These are phyloP conservation scores for Sitta europaea DNA, from an alignment of 2,113 vertebrate species.

Conservation along the genomic window DNA sequence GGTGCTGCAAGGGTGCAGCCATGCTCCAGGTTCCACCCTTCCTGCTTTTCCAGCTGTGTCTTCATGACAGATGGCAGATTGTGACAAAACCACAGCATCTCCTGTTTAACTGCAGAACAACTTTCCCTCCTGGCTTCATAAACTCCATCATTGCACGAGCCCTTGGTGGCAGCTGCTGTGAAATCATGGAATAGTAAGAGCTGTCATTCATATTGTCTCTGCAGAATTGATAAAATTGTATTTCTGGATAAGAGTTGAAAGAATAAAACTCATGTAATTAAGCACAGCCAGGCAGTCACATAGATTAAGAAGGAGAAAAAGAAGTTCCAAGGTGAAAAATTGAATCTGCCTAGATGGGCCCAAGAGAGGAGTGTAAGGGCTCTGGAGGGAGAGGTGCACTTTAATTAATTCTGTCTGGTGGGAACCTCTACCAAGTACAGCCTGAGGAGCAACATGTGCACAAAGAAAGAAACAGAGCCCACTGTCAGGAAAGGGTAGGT, in stretches of 20 bases:
- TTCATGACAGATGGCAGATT: not conserved
- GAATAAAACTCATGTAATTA: not conserved
- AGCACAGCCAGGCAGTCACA: fast-evolving
- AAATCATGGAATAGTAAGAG: not conserved
- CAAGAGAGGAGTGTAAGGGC: not conserved
- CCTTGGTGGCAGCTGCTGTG: not conserved
- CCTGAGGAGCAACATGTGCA: not conserved
- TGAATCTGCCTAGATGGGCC: not conserved
- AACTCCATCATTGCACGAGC: not conserved
- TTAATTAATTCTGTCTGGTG: not conserved
- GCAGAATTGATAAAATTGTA: not conserved
- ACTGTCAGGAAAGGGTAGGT: not conserved
- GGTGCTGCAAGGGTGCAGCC: not conserved
- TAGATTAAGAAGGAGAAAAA: not conserved
- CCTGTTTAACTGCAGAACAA: not conserved
- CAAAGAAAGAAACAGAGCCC: not conserved
- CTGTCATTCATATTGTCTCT: not conserved
- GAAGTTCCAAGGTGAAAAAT: not conserved
- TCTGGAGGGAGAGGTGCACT: not conserved
- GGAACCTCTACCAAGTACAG: not conserved
- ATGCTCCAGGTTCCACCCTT: not conserved
- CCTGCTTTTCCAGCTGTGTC: not conserved
- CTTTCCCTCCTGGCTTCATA: not conserved
- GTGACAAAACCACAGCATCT: not conserved
- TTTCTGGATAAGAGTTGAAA: not conserved